Base-by-base conservation (phyloP, 2,888 invertebrate species). In the Aleiodes testaceus region DNA sequence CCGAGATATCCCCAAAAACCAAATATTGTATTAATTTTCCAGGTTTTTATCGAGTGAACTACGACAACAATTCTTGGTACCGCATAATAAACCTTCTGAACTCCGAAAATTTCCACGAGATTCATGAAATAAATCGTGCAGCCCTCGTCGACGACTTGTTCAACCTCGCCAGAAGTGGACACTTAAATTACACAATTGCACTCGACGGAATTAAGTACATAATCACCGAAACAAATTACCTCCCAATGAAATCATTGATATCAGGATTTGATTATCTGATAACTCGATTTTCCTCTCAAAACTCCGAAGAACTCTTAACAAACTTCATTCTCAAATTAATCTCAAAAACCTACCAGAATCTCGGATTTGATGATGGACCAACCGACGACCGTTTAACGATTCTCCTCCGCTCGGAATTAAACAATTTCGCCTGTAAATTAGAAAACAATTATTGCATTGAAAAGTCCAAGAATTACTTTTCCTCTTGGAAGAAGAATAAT, bases 61-160 rank as follows among this genome's bases (percentile, higher is more conserved):
- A 93, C 75, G 92, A 92, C 77, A 72, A 73, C 0, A 84, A 79
- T 0, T 90, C 90, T 59, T 92, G 92, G 92, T 82, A 88, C 12
- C 87, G 90, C 1, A 88, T 92, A 14, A 89, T 90, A 1, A 81
- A 86, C 16, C 88, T 89, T 7, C 82, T 92, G 6, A 87, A 88
- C 47, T 83, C 79, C 1, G 82, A 79, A 0, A 87, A 89, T 1
- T 88, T 88, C 72, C 76, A 80, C 2, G 78, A 80, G 0, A 92
- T 94, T 75, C 90, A 91, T 70, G 90, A 90, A 65, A 85, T 89
- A 9, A 93, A 93, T 81, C 89, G 94, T 74, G 93, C 93, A 0
- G 92, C 93, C 84, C 89, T 95, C 68, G 88, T 95, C 1, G 93
- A 94, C 78, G 95, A 95, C 83, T 86, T 92, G 3, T 88, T 91